phyloP scores from a whole-genome alignment of 37 sponge, comb jelly and placozoan genomes.

The Chondrosia reniformis region DNA sequence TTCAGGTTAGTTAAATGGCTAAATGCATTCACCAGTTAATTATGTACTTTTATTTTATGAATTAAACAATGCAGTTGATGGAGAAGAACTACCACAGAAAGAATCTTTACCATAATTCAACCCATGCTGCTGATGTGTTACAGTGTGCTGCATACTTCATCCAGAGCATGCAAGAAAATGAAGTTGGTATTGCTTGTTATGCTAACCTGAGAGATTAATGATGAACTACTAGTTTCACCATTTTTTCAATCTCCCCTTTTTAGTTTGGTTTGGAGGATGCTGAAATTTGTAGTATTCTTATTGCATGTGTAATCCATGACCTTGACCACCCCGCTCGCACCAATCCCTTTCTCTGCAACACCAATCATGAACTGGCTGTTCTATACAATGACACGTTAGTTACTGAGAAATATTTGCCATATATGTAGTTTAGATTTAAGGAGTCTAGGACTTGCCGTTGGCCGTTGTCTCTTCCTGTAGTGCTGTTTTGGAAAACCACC shows the following conservation, averaged over 20 bases:
- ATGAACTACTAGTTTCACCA: too few relatives aligned
- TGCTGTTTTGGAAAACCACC: constrained; percentile 86
- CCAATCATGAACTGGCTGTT: constrained; percentile 49
- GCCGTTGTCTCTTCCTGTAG: constrained; percentile 19
- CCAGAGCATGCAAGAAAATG: constrained; percentile 43
- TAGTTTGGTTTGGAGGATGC: constrained; percentile 55
- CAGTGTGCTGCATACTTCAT: constrained; percentile 77
- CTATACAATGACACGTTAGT: constrained; percentile 86
- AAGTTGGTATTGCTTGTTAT: too few relatives aligned
- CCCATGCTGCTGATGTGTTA: constrained; percentile 93
- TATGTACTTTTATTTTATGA: not conserved
- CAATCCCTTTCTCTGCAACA: constrained; percentile 74
- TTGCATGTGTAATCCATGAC: constrained; percentile 79
- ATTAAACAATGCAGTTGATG: constrained; percentile 62
- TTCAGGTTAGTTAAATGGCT: constrained; percentile 38
- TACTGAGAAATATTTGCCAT: not conserved
- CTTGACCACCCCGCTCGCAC: constrained; percentile 85
- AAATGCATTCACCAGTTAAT: not conserved
- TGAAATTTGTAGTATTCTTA: constrained; percentile 66
- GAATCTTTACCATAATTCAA: constrained; percentile 89
- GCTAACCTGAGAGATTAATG: too few relatives aligned
- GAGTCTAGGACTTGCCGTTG: not conserved
- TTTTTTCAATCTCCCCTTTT: not conserved
- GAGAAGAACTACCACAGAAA: constrained; percentile 57
- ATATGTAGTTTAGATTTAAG: not conserved